A percentile compares a stretch with the other conserved stretches of the same genome.
phyloP scores from a whole-genome alignment of 2,888 invertebrate genomes.

The Pyrrhia umbra region DNA sequence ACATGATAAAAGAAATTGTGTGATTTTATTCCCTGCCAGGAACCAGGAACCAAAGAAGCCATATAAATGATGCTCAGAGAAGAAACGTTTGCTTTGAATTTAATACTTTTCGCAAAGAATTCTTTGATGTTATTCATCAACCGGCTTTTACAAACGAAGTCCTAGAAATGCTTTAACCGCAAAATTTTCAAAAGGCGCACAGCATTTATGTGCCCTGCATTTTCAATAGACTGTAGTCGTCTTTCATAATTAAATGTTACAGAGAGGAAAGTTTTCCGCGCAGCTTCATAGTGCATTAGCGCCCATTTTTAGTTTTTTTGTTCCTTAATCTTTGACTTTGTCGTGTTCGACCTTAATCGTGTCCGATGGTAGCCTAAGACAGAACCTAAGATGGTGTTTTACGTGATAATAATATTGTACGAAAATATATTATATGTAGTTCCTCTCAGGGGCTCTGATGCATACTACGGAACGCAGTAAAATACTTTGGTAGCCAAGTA shows the following conservation, averaged over 20 bases:
- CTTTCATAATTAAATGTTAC: slow-evolving; percentile 22
- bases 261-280: slow-evolving; percentile 6
- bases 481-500: no score
- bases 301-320: slow-evolving; percentile 4
- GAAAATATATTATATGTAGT: no score
- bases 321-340: background rate
- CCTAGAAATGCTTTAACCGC: background rate
- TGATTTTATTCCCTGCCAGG: no score
- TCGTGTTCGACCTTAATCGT: background rate
- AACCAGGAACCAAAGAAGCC: background rate
- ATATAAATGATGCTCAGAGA: background rate
- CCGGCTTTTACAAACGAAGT: slow-evolving; percentile 5
- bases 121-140: slow-evolving; percentile 11
- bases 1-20: no score
- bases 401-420: no score
- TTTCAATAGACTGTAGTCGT: slow-evolving; percentile 18
- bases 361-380: background rate
- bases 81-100: background rate
- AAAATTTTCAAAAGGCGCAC: slow-evolving; percentile 8
- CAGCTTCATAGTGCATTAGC: slow-evolving; percentile 1
- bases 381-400: no score
- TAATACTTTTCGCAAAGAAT: background rate
- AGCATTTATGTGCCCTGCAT: slow-evolving; percentile 3
- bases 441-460: no score
- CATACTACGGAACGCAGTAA: no score